Evolutionary conservation across 2,797 vertebrate species (phyloP), one percentile per base, ranked within the genome.

Genomic region (Pteronotus mesoamericanus): DNA sequence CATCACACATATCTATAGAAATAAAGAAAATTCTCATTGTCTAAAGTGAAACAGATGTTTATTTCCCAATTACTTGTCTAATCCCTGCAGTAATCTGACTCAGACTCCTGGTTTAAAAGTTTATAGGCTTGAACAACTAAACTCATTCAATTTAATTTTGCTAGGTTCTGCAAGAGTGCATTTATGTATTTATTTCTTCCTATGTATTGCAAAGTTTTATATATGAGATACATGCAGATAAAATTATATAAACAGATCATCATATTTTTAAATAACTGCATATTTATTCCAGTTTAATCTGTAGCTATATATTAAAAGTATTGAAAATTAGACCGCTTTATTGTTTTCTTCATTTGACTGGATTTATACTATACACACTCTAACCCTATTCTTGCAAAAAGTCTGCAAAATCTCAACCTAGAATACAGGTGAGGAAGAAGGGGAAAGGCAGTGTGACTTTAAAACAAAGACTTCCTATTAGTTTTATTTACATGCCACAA

Each of bases 401-500:
- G 22, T 87, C 46, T 72, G 22, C 34, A 87, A 55, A 26, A 32
- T 32, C 39, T 18, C 69, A 83, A 55, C 9, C 53, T 46, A 26
- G 11, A 92, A 64, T 7, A 26, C 44, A 55, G 5, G 37, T 42
- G 24, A 77, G 29, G 32, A 72, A 74, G 59, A 57, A 78, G 21
- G 42, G 26, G 14, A 79, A 22, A 78, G 12, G 57, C 26, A 66
- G 3, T 24, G 9, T 51, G 94, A 85, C 75, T 95, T 92, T 89
- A 93, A 96, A 95, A 95, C 46, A 68, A 78, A 89, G 61, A 86
- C 44, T 37, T 66, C 86, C 2, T 66, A 51, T 83, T 92, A 57
- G 64, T 94, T 96, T 91, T 93, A 96, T 92, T 94, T 93, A 95
- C 44, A 84, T 69, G n/a, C 18, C 71, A 83, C 39, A 59, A 89